These are phyloP conservation scores for Idaea biselata DNA, from an alignment of 2,888 invertebrate genomes.

Conservation along the genomic window DNA sequence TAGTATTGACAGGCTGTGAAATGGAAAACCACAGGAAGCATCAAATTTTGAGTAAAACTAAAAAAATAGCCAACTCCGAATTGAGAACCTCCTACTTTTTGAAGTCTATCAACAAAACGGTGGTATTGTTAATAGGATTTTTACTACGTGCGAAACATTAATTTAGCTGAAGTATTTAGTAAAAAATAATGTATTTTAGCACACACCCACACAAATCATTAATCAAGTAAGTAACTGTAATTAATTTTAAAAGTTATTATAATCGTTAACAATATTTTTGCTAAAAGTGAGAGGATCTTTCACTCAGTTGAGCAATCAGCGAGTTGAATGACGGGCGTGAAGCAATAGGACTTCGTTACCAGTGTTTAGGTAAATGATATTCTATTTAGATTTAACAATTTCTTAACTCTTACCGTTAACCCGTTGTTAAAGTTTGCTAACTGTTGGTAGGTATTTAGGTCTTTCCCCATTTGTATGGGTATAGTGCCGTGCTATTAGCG, in stretches of 20 bases:
- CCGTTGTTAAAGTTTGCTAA: neutral
- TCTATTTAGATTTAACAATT: conserved; percentile 23
- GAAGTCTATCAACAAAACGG: no score
- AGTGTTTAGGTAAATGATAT: conserved; percentile 22
- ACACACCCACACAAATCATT: neutral
- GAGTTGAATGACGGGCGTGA: conserved; percentile 13
- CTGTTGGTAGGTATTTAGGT: neutral
- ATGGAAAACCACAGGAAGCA: no score
- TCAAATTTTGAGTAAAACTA: no score
- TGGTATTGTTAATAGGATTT: neutral
- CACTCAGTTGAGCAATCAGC: conserved; percentile 21
- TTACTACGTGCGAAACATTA: neutral
- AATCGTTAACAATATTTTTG: neutral
- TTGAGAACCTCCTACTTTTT: no score
- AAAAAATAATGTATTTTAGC: neutral
- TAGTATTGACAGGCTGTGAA: no score
- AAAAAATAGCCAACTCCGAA: no score
- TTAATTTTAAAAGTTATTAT: neutral
- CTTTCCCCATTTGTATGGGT: neutral
- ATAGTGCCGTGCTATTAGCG: no score
- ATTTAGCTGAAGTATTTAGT: neutral
- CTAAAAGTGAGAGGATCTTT: conserved; percentile 26
- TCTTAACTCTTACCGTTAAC: conserved; percentile 9
- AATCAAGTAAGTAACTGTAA: neutral
- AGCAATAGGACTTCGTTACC: conserved; percentile 17